Evolutionary conservation across 1,140 invertebrate genomes (phyloP).

Genomic region (Orchesella cincta): DNA sequence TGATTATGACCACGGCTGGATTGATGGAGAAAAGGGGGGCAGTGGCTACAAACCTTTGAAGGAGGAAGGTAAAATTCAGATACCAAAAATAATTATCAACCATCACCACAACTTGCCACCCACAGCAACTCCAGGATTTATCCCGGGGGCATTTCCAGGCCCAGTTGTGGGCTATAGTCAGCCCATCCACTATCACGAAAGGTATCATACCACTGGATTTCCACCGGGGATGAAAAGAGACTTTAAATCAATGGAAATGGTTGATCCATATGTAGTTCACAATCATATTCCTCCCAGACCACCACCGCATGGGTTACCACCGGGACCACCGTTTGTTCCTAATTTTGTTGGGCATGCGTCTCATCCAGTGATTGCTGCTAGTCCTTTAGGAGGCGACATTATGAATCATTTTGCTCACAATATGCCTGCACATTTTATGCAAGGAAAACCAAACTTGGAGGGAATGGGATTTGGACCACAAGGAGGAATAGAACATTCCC

Average conservation of each 20-base stretch:
- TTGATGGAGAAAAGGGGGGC: neutral
- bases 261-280: too few relatives aligned
- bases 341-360: too few relatives aligned
- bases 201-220: neutral
- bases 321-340: too few relatives aligned
- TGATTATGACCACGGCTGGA: neutral
- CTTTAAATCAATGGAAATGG: too few relatives aligned
- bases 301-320: too few relatives aligned
- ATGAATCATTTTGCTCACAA: neutral
- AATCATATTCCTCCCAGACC: too few relatives aligned
- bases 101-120: neutral
- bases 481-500: too few relatives aligned
- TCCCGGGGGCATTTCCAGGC: neutral
- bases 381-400: neutral
- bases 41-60: neutral
- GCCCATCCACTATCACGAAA: neutral
- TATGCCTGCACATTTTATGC: neutral
- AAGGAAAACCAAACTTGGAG: neutral
- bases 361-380: neutral
- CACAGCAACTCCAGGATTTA: neutral
- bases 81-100: conserved; percentile 10
- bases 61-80: neutral
- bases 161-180: neutral
- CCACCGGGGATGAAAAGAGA: neutral
- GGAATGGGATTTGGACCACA: neutral